Evolutionary conservation across 2,797 vertebrate species (phyloP).

Genomic region (Anguilla obscura): DNA sequence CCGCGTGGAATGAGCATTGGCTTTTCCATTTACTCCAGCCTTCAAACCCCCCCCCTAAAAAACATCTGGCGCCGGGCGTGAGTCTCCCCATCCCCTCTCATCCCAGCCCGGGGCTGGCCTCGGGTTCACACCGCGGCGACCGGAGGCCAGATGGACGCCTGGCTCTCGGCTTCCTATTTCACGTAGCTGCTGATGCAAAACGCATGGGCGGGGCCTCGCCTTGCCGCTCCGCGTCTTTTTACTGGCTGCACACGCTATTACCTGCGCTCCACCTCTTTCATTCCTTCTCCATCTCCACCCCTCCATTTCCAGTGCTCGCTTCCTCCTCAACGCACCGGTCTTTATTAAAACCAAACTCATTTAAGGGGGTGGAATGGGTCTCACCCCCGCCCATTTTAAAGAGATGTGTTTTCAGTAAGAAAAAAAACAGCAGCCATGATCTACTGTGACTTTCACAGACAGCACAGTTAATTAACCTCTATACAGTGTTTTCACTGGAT

Average conservation of each 20-base stretch:
- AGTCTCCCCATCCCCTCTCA: background rate
- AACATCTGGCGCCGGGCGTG: background rate
- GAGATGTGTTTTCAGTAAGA: background rate
- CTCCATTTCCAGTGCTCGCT: background rate
- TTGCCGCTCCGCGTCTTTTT: slow-evolving; percentile 10
- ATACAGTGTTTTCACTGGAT: background rate
- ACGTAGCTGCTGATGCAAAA: background rate
- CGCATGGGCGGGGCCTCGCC: background rate
- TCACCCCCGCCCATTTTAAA: background rate
- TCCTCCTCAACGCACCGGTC: background rate
- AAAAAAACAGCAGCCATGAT: background rate
- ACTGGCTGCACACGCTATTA: slow-evolving; percentile 3
- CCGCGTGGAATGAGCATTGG: slow-evolving; percentile 46
- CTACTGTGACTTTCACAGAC: background rate
- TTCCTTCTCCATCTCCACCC: background rate
- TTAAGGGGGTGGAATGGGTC: background rate
- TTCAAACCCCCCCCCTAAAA: slow-evolving; percentile 23
- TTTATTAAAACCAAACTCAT: background rate
- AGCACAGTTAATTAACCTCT: background rate
- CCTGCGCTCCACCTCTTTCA: slow-evolving; percentile 7
- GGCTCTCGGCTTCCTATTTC: background rate
- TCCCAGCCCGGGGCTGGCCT: background rate
- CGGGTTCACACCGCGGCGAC: background rate
- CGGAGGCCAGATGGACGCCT: background rate
- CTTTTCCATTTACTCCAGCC: slow-evolving; percentile 50